These are phyloP conservation scores for Cyclophora albipunctata DNA, from an alignment of 2,888 invertebrate genomes.

Conservation along the genomic window DNA sequence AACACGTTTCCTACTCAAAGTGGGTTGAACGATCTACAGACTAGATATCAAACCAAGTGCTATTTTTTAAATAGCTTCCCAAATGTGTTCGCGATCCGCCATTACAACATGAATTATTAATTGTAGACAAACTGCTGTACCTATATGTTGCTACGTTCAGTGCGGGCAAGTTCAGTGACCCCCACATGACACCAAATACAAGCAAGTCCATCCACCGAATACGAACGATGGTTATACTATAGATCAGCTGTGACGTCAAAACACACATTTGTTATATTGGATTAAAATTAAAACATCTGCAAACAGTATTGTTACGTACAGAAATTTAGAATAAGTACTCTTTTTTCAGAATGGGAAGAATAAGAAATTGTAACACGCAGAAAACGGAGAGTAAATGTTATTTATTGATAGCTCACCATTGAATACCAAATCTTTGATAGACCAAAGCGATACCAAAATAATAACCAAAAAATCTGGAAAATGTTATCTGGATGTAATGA, in stretches of 20 bases:
- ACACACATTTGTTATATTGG: not conserved
- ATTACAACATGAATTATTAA: conserved; percentile 58
- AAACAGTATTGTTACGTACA: too few species aligned
- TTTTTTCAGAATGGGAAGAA: too few species aligned
- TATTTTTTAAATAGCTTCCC: conserved; percentile 32
- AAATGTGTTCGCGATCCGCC: conserved; percentile 42
- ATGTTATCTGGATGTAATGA: conserved; percentile 1
- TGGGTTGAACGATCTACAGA: conserved; percentile 20
- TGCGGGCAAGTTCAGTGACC: conserved; percentile 43
- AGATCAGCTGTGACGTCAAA: too few species aligned
- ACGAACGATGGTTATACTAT: not conserved
- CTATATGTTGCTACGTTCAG: conserved; percentile 11
- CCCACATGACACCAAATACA: conserved; percentile 27
- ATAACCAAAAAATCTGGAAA: not conserved
- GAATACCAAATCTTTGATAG: too few species aligned
- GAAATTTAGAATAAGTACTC: too few species aligned
- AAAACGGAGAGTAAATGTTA: too few species aligned
- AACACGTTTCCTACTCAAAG: too few species aligned
- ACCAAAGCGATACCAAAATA: too few species aligned
- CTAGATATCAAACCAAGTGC: conserved; percentile 23
- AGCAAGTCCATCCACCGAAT: conserved; percentile 11
- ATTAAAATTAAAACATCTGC: not conserved
- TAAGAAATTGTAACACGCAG: too few species aligned
- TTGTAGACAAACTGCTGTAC: conserved; percentile 49
- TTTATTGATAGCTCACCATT: too few species aligned